Conservation (phyloP, 2,113 vertebrate species). For the Heliornis fulica region DNA sequence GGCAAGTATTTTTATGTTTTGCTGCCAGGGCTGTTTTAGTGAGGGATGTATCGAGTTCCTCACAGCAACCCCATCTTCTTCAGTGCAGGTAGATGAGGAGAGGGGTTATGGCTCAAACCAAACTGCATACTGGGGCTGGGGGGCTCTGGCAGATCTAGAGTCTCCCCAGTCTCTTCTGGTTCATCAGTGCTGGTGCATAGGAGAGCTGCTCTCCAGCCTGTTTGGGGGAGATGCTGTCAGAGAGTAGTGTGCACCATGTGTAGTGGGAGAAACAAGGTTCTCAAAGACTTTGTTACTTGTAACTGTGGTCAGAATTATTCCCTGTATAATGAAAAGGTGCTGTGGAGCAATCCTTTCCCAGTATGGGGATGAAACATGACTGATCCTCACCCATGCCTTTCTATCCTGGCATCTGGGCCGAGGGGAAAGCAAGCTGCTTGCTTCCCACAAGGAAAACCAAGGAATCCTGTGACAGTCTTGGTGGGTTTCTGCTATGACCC, state of each 20-base stretch:
- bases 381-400: background rate
- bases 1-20: background rate
- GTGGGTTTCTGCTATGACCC: background rate
- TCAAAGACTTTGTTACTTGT: background rate
- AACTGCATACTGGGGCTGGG: background rate
- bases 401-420: background rate
- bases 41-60: rapidly evolving
- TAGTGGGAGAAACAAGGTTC: background rate
- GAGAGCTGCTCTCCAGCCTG: background rate
- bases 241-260: too few relatives aligned
- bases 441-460: background rate
- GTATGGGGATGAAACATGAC: background rate
- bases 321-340: background rate
- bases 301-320: background rate
- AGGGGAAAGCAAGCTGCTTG: background rate
- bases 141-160: background rate
- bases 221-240: background rate
- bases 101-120: background rate
- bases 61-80: background rate
- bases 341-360: background rate
- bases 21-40: background rate
- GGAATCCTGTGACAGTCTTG: background rate
- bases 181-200: background rate
- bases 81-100: background rate
- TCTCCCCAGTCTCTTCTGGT: background rate